Base-by-base conservation (phyloP, 2,797 vertebrate genomes). In the Knipowitschia caucasica region DNA sequence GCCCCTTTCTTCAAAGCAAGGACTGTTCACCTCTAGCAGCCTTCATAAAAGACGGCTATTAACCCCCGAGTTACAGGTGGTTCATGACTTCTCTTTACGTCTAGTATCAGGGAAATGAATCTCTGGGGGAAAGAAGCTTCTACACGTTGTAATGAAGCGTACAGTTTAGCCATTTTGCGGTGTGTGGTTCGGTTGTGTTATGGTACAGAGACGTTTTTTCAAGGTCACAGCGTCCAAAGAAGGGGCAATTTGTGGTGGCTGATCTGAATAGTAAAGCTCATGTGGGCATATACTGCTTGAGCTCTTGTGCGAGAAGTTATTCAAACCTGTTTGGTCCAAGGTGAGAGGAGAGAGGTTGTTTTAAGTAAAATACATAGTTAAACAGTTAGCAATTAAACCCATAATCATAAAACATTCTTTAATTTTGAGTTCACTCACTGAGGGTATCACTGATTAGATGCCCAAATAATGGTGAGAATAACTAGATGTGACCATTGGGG, bases 331-430 rank as follows among this genome's bases (percentile, higher is more conserved):
- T 4, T 53, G 54, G 55, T 77, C 73, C 74, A 75, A 50, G 50
- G 62, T 74, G 70, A 46, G 52, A 43, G n/a, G n/a, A n/a, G n/a
- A n/a, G n/a, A n/a, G 64, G 50, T 53, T 61, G 20, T 74, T 78
- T 77, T 82, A 84, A 86, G 86, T 81, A 84, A 83, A 79, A 71
- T n/a, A n/a, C 55, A 72, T 78, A 85, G 78, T 78, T 69, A 58
- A 45, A 52, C 61, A 53, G 67, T 75, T 72, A 57, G 67, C 71
- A 83, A 85, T 86, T 84, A 80, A 80, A 83, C 70, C 61, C 50
- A 36, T 14, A 72, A 79, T 75, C 85, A 78, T 79, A 75, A 80
- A 68, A 51, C 64, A 70, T 77, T 61, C 52, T 80, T 78, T 83
- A 79, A 86, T 83, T 83, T 81, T 62, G 75, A 71, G 75, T 75